Evolutionary conservation across 2,888 invertebrate species (phyloP).

Genomic region (Gandaritis pyraliata): DNA sequence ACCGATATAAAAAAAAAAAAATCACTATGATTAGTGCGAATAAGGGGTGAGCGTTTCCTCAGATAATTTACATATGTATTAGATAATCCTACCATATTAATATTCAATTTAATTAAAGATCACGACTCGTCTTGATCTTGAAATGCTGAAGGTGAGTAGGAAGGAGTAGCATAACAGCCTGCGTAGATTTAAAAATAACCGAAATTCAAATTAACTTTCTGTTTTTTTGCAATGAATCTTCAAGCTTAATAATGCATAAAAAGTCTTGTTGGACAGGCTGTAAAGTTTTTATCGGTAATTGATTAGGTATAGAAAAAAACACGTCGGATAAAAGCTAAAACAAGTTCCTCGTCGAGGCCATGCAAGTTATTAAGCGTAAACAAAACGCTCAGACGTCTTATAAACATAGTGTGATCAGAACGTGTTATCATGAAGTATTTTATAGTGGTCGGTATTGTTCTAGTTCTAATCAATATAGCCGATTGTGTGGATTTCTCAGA

Average conservation of each 20-base stretch:
- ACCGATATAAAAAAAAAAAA: no score
- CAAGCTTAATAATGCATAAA: background rate
- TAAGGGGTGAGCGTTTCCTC: no score
- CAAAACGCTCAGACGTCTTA: slow-evolving; percentile 43
- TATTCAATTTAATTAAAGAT: background rate
- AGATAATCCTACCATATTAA: no score
- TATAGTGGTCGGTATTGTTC: slow-evolving; percentile 34
- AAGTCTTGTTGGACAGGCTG: background rate
- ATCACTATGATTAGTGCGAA: no score
- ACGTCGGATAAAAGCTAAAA: slow-evolving; percentile 32
- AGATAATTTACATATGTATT: no score
- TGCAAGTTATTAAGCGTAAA: slow-evolving; percentile 36
- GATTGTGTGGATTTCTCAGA: slow-evolving; percentile 33
- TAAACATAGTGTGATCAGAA: slow-evolving; percentile 31
- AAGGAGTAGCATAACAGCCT: background rate
- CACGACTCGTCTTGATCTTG: slow-evolving; percentile 2
- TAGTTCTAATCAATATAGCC: slow-evolving; percentile 38
- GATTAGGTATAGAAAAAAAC: slow-evolving; percentile 25
- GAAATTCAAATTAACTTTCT: background rate
- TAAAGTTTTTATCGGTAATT: background rate
- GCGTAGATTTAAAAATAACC: background rate
- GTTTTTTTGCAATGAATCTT: background rate
- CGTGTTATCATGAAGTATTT: slow-evolving; percentile 49
- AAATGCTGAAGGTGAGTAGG: background rate
- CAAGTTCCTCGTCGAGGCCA: slow-evolving; percentile 49